These are phyloP conservation scores for Sapayoa aenigma DNA, from an alignment of 2,113 vertebrate species.

Conservation along the genomic window DNA sequence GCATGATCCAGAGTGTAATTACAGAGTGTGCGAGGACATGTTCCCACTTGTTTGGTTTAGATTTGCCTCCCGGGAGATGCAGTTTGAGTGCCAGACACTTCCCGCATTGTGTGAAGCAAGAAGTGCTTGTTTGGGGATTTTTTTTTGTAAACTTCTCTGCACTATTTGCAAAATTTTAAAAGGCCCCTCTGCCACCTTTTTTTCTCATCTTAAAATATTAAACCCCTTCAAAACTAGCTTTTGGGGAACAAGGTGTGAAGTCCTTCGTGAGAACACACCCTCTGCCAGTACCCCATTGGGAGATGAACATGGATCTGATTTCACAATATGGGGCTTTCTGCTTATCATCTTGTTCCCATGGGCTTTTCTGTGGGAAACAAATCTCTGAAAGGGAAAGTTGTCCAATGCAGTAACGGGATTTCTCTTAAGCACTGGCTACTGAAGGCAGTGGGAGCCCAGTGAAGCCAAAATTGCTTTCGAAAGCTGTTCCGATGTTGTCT, in stretches of 20 bases:
- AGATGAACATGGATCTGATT: neutral
- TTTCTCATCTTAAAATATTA: neutral
- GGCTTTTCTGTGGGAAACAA: constrained; percentile 16
- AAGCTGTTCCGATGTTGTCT: neutral
- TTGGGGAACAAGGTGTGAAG: neutral
- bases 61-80: neutral
- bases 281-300: rapidly evolving
- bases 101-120: neutral
- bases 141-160: neutral
- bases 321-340: neutral
- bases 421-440: neutral
- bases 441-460: neutral
- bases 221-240: neutral
- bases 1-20: neutral
- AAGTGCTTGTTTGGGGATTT: neutral
- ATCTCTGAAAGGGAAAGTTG: neutral
- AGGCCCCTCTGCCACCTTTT: neutral
- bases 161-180: neutral
- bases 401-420: neutral
- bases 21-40: neutral
- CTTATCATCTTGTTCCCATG: neutral
- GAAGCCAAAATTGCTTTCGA: neutral
- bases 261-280: neutral
- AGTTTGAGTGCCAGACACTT: neutral
- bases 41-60: neutral